Conservation (phyloP, 2,797 vertebrate species). For the Poeciliopsis turneri region DNA sequence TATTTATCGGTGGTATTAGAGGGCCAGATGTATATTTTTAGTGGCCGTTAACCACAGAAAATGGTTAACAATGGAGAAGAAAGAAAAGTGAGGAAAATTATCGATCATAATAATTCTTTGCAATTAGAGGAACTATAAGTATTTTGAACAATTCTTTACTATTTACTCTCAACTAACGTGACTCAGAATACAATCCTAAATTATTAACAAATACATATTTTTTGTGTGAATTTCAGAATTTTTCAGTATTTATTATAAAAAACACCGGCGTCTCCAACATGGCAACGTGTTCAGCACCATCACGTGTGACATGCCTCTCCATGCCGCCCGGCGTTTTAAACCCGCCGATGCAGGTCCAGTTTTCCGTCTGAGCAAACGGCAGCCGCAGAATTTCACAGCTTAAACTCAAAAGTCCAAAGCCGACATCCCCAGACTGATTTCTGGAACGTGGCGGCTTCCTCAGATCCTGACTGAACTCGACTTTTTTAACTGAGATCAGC, state of each 20-base stretch:
- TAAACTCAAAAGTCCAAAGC: slow-evolving; percentile 1
- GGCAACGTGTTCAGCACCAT: background rate
- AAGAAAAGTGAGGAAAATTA: background rate
- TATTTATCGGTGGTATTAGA: too few relatives aligned
- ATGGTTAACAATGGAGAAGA: background rate
- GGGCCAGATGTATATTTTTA: background rate
- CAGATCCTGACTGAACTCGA: background rate
- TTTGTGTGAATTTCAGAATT: background rate
- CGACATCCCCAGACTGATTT: background rate
- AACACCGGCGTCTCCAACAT: background rate
- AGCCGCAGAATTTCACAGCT: background rate
- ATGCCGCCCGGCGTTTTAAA: background rate
- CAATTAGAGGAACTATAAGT: background rate
- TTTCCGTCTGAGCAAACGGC: background rate
- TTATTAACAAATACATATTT: background rate
- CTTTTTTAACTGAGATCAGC: background rate
- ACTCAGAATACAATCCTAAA: background rate
- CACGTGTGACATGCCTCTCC: background rate
- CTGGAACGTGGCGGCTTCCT: background rate
- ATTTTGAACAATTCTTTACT: background rate
- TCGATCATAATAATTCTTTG: background rate
- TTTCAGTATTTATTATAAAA: background rate
- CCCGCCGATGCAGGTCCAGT: slow-evolving; percentile 17
- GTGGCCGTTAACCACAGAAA: background rate
- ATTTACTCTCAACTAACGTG: background rate